phyloP scores from a whole-genome alignment of 2,888 invertebrate species.

The Morpho helenor region DNA sequence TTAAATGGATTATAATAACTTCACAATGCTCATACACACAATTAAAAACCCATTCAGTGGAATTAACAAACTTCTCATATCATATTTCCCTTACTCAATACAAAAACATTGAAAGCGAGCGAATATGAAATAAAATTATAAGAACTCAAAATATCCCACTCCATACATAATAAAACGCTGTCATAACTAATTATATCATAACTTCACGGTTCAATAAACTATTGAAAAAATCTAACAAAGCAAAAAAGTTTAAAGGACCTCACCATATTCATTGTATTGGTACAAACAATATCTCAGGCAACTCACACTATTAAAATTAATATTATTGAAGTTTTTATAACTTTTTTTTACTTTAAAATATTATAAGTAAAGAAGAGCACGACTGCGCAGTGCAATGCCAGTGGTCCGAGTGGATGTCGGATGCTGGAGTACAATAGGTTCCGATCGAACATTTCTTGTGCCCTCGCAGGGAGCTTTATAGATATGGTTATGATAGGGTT shows the following conservation, averaged over 20 bases:
- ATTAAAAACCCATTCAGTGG: slow-evolving; percentile 5
- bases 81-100: slow-evolving; percentile 44
- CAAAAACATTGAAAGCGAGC: neutral
- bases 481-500: slow-evolving; percentile 56
- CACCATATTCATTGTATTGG: slow-evolving; percentile 72
- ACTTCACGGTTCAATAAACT: slow-evolving; percentile 64
- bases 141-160: slow-evolving; percentile 25
- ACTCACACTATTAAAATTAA: slow-evolving; percentile 46
- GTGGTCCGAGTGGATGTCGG: slow-evolving; percentile 59
- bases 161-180: slow-evolving; percentile 57
- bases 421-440: slow-evolving; percentile 61
- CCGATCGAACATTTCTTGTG: slow-evolving; percentile 47
- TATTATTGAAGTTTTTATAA: slow-evolving; percentile 46
- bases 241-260: slow-evolving; percentile 58
- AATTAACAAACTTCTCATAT: slow-evolving; percentile 38
- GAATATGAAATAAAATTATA: neutral
- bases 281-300: slow-evolving; percentile 53
- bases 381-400: slow-evolving; percentile 57
- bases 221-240: slow-evolving; percentile 50
- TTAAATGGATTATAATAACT: slow-evolving; percentile 30
- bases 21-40: slow-evolving; percentile 33
- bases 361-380: slow-evolving; percentile 45
- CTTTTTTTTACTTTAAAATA: slow-evolving; percentile 42
- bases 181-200: slow-evolving; percentile 78
- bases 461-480: slow-evolving; percentile 47